Percentiles rank a stretch among this genome's conserved stretches.
Evolutionary conservation across 2,888 invertebrate species (phyloP).

Genomic region (Drosophila cognata): DNA sequence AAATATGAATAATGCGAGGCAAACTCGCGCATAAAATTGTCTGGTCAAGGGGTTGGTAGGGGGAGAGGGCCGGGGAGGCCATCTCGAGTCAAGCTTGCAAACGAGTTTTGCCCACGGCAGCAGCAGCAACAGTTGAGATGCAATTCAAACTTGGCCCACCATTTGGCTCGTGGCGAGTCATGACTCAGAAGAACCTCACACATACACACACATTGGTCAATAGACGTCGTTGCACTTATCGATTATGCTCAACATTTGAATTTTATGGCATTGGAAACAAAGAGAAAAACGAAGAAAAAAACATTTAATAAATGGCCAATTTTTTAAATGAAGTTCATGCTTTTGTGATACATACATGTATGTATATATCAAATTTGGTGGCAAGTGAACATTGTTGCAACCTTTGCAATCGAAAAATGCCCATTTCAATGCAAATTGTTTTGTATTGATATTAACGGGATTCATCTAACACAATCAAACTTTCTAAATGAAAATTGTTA

Average conservation of each 20-base stretch:
- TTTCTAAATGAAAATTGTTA: background rate
- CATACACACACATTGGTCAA: slow-evolving; percentile 22
- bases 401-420: background rate
- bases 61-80: background rate
- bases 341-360: background rate
- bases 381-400: background rate
- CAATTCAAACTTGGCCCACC: slow-evolving; percentile 31
- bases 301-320: background rate
- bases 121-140: slow-evolving; percentile 17
- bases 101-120: slow-evolving; percentile 52
- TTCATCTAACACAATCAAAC: background rate
- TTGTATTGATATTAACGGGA: background rate
- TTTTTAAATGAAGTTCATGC: background rate
- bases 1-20: slow-evolving; percentile 44
- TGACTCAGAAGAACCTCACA: slow-evolving; percentile 58
- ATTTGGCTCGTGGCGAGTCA: slow-evolving; percentile 74
- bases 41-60: background rate
- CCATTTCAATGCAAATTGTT: background rate
- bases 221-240: slow-evolving; percentile 37
- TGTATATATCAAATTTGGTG: background rate
- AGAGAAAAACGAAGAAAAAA: background rate
- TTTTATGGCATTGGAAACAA: background rate
- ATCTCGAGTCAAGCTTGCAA: slow-evolving; percentile 32
- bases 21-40: slow-evolving; percentile 1
- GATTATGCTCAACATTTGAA: slow-evolving; percentile 15